These are phyloP conservation scores for Holothuria glaberrima DNA, from an alignment of 35 echinoderm and acorn worm genomes.

Conservation along the genomic window DNA sequence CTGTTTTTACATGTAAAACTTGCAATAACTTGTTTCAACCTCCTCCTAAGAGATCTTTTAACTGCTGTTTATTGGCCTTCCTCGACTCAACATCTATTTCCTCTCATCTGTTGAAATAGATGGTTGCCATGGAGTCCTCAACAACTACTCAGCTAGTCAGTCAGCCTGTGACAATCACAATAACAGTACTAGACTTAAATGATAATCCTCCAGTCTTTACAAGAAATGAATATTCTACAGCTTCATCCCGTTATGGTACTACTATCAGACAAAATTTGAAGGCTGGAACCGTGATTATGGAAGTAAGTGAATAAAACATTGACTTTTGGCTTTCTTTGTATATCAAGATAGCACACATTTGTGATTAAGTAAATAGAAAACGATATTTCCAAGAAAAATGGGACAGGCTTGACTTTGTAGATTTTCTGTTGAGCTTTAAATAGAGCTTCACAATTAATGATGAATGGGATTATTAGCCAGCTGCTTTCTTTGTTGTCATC, in stretches of 20 bases:
- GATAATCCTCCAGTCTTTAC: slow-evolving; percentile 77
- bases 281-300: slow-evolving; percentile 14
- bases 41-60: too few species aligned
- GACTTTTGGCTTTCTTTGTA: not conserved
- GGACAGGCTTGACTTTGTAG: too few species aligned
- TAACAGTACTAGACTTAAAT: slow-evolving; percentile 72
- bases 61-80: too few species aligned
- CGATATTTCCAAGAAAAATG: too few species aligned
- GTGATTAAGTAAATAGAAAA: too few species aligned
- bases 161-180: slow-evolving; percentile 6
- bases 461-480: too few species aligned
- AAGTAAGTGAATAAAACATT: not conserved
- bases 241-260: slow-evolving; percentile 43
- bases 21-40: not conserved
- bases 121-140: slow-evolving; percentile 57
- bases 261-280: slow-evolving; percentile 6
- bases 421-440: too few species aligned
- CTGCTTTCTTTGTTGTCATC: too few species aligned
- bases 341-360: not conserved
- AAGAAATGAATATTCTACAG: slow-evolving; percentile 52
- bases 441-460: too few species aligned
- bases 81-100: not conserved
- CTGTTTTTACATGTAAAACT: not conserved
- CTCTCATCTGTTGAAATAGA: not conserved
- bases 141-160: slow-evolving; percentile 52